Evolutionary conservation across 2,888 invertebrate genomes (phyloP).

Genomic region (Rhamnusium bicolor): DNA sequence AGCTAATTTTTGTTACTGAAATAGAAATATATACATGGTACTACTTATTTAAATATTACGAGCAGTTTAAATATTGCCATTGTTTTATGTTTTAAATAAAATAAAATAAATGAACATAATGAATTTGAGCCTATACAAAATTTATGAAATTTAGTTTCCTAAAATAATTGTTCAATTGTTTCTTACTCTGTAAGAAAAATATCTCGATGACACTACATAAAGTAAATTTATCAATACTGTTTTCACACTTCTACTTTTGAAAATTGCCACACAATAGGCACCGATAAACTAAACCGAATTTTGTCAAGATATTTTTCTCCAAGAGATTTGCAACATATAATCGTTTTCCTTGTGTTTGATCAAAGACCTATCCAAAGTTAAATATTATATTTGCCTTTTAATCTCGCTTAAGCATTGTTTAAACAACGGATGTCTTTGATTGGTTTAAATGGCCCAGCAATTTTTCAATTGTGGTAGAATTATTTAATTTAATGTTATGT

Average conservation of each 20-base stretch:
- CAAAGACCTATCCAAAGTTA: constrained; percentile 25
- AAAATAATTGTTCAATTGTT: no score
- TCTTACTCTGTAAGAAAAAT: no score
- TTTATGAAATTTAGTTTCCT: no score
- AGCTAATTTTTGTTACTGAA: no score
- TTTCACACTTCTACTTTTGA: not conserved
- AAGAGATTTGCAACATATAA: not conserved
- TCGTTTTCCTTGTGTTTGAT: not conserved
- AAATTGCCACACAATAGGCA: not conserved
- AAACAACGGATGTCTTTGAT: constrained; percentile 40
- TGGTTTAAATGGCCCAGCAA: constrained; percentile 32
- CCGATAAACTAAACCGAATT: not conserved
- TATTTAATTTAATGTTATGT: constrained; percentile 39
- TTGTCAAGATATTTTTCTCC: not conserved
- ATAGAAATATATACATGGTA: no score
- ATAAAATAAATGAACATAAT: no score
- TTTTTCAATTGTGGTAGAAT: constrained; percentile 49
- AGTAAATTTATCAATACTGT: not conserved
- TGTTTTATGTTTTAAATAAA: no score
- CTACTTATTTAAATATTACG: no score
- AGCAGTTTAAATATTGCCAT: no score
- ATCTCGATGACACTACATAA: no score
- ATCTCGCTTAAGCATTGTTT: not conserved
- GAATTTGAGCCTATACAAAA: no score
- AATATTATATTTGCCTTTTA: constrained; percentile 18